Evolutionary conservation across 1,140 invertebrate species (phyloP).

Genomic region (Portunus trituberculatus): DNA sequence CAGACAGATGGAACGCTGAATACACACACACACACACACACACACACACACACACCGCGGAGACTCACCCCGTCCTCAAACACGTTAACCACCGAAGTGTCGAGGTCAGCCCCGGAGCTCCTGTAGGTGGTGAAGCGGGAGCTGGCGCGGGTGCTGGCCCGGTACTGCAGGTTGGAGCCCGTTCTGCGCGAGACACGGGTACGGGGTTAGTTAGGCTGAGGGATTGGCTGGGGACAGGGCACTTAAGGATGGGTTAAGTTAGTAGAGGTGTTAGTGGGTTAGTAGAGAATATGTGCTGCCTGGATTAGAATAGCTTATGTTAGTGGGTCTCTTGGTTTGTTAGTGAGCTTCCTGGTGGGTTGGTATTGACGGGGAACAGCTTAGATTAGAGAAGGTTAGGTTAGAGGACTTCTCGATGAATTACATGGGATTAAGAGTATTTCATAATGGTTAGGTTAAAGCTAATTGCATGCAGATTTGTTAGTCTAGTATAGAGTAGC

Average conservation of each 20-base stretch:
- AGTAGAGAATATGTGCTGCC: too few relatives aligned
- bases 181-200: conserved; percentile 14
- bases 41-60: neutral
- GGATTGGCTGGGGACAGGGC: neutral
- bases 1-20: too few relatives aligned
- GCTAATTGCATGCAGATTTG: too few relatives aligned
- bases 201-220: neutral
- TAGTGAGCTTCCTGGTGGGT: too few relatives aligned
- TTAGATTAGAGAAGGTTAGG: too few relatives aligned
- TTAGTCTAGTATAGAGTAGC: too few relatives aligned
- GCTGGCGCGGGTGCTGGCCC: conserved; percentile 41
- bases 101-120: conserved; percentile 46
- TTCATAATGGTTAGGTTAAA: too few relatives aligned
- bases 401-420: too few relatives aligned
- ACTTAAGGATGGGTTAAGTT: neutral
- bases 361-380: too few relatives aligned
- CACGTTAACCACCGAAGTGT: conserved; percentile 55
- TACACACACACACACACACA: neutral
- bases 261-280: neutral
- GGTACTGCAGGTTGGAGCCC: conserved; percentile 58
- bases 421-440: too few relatives aligned
- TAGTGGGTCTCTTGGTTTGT: too few relatives aligned
- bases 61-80: conserved; percentile 61
- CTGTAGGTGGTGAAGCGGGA: conserved; percentile 49
- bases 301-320: too few relatives aligned